These are phyloP conservation scores for Darevskia nairensis DNA, from an alignment of 2,797 vertebrate genomes.

Conservation along the genomic window DNA sequence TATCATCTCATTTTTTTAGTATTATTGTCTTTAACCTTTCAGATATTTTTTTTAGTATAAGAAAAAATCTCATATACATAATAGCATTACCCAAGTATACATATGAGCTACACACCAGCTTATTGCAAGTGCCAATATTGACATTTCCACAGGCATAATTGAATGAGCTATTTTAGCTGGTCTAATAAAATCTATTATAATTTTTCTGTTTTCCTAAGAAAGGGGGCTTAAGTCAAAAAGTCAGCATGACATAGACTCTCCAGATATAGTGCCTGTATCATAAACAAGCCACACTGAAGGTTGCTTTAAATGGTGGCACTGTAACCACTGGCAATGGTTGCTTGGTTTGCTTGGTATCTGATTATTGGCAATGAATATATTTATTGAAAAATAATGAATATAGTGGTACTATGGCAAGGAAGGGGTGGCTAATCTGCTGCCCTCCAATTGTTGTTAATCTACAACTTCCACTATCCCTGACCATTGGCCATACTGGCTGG, in stretches of 20 bases:
- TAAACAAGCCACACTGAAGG: conserved; percentile 27
- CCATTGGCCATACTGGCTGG: no score
- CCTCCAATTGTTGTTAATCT: no score
- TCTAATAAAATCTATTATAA: conserved; percentile 60
- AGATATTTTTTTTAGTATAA: conserved; percentile 44
- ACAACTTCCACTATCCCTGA: no score
- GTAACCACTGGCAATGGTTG: background rate
- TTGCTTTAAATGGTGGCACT: background rate
- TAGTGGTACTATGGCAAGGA: background rate
- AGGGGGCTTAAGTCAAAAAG: conserved; percentile 57
- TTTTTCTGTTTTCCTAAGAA: conserved; percentile 50
- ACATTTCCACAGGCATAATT: conserved; percentile 62
- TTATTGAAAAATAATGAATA: background rate
- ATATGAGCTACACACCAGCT: conserved; percentile 57
- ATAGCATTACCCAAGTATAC: conserved; percentile 59
- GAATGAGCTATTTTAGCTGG: conserved; percentile 64
- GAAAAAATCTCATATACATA: conserved; percentile 44
- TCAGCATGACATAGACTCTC: conserved; percentile 49
- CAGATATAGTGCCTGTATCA: conserved; percentile 51
- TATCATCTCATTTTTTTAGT: conserved; percentile 37
- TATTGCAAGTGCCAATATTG: conserved; percentile 66
- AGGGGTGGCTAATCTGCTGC: no score
- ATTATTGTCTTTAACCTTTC: conserved; percentile 60
- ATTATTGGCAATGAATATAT: background rate
- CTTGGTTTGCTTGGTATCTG: background rate